A percentile compares a stretch with the other conserved stretches of the same genome.
These are phyloP conservation scores for Hemichromis elongatus DNA, from an alignment of 2,113 vertebrate species.

Conservation along the genomic window DNA sequence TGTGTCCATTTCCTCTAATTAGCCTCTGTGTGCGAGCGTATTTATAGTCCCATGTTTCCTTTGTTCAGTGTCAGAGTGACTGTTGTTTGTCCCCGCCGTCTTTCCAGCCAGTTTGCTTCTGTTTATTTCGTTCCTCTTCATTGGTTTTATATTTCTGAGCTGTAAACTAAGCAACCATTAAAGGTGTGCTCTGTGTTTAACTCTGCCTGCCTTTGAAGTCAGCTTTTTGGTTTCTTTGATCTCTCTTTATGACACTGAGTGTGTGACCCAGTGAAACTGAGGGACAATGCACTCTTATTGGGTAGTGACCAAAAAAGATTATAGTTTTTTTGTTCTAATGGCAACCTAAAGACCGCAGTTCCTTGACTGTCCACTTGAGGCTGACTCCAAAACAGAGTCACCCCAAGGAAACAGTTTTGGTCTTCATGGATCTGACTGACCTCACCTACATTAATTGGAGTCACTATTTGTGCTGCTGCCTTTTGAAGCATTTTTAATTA, in stretches of 20 bases:
- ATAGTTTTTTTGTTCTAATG: rapidly evolving
- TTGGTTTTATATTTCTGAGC: not conserved
- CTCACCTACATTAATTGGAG: not conserved
- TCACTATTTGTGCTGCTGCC: rapidly evolving
- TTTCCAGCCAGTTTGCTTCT: not conserved
- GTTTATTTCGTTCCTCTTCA: not conserved
- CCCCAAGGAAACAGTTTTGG: not conserved
- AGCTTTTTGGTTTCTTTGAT: not conserved
- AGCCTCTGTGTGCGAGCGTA: not conserved
- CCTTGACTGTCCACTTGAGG: not conserved
- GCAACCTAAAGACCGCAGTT: not conserved
- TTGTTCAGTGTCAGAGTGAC: not conserved
- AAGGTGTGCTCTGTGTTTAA: not conserved
- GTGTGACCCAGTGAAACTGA: not conserved
- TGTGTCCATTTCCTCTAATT: not conserved
- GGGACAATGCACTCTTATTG: rapidly evolving
- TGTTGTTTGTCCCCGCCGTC: not conserved
- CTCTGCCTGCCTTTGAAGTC: not conserved
- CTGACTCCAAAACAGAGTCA: not conserved
- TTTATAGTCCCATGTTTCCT: not conserved
- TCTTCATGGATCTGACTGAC: not conserved
- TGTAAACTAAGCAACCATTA: not conserved
- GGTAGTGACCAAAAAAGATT: not conserved
- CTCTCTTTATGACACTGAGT: not conserved
- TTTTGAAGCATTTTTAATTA: not conserved